These are phyloP conservation scores for Plebejus melissa DNA, from an alignment of 2,888 invertebrate species.

Conservation along the genomic window DNA sequence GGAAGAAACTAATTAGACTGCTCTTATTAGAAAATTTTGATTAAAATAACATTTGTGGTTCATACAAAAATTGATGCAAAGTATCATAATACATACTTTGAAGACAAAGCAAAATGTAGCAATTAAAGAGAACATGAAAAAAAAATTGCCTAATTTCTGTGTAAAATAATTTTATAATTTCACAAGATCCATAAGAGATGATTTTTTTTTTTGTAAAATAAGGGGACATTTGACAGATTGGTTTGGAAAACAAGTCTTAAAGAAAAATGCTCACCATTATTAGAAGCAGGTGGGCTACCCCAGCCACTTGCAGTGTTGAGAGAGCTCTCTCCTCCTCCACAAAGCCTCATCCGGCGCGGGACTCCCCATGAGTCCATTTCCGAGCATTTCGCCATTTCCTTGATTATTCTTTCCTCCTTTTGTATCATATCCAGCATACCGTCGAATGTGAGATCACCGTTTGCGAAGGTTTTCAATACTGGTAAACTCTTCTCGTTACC, in stretches of 20 bases:
- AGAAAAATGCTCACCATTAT: slow-evolving; percentile 68
- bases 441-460: slow-evolving; percentile 73
- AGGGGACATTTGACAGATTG: too few species aligned
- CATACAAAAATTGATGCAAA: background rate
- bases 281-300: slow-evolving; percentile 86
- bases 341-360: slow-evolving; percentile 81
- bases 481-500: slow-evolving; percentile 48
- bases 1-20: background rate
- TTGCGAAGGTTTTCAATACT: slow-evolving; percentile 60
- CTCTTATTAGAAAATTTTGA: background rate
- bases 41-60: background rate
- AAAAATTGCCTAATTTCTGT: too few species aligned
- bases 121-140: too few species aligned
- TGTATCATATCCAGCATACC: slow-evolving; percentile 65
- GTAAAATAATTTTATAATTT: too few species aligned
- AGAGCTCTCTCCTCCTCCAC: slow-evolving; percentile 90
- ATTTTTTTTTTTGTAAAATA: too few species aligned
- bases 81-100: background rate
- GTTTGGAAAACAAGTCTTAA: too few species aligned
- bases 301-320: slow-evolving; percentile 88
- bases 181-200: too few species aligned
- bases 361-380: slow-evolving; percentile 78
- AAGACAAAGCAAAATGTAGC: too few species aligned
- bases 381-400: slow-evolving; percentile 47
- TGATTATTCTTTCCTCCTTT: slow-evolving; percentile 55